Evolutionary conservation across 2,888 invertebrate species (phyloP), one percentile per base, ranked within the genome.

Genomic region (Timema cristinae): DNA sequence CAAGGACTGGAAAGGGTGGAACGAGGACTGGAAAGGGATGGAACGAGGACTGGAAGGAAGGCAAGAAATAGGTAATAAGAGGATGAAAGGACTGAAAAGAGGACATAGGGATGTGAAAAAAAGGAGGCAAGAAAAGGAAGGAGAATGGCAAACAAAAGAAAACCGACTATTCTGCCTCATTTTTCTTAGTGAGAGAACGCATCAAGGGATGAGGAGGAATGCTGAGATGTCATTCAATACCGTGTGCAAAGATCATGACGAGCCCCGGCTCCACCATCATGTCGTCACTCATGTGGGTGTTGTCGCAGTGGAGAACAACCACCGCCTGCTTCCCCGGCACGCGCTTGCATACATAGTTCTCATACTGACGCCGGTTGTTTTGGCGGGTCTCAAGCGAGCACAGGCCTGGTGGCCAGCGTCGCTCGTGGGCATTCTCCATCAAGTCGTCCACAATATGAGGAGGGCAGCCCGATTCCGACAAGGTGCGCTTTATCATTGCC

Each of bases 221-320:
- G 49, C 51, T n/a, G 49, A 50, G 15, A 47, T 50, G 56, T 73
- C 69, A 73, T 83, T 94, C 94, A 78, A 97, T 95, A 75, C 97
- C 98, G 83, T 98, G 97, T 74, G 98, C 98, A 84, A 98, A 98
- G 80, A 98, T 97, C 97, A 98, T 97, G 69, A 98, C 97, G 76
- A 98, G 87, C 2, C 97, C 98, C 0, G 97, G 97, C 78, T 97
- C 96, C 59, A 95, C 89, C 89, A 97, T 95, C 89, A 98, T 94
- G 79, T 97, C 96, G 76, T 95, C 95, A 72, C 94, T 91, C 87
- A 98, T 96, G 81, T 97, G 97, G 5, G 90, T 87, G 82, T 98
- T 98, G 84, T 98, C 97, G 82, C 96, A 96, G 74, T 94, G 92
- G 76, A 98, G 87, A 54, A 97, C 97, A 75, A 97, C 86, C 71